Evolutionary conservation across 2,113 vertebrate species (phyloP).

Genomic region (Puma concolor): DNA sequence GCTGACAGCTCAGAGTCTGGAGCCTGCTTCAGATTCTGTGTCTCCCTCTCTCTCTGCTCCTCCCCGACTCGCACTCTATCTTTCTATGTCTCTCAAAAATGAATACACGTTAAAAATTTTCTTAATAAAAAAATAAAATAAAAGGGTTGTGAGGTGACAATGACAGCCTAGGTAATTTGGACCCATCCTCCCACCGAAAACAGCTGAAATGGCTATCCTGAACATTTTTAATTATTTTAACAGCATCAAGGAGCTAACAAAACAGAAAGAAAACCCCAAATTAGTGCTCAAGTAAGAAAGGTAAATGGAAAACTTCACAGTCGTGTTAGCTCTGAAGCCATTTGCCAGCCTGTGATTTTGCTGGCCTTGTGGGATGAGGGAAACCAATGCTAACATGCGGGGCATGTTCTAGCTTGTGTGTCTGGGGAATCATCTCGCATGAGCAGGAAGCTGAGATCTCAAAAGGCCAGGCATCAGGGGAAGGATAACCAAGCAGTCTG

Average conservation of each 20-base stretch:
- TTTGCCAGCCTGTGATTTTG: background rate
- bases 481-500: background rate
- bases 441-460: background rate
- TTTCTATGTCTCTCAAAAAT: too few relatives aligned
- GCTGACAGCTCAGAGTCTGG: too few relatives aligned
- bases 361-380: accelerated
- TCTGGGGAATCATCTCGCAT: background rate
- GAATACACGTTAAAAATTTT: too few relatives aligned
- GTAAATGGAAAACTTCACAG: background rate
- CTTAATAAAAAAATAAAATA: background rate
- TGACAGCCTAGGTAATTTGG: background rate
- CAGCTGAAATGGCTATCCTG: background rate
- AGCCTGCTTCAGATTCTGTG: too few relatives aligned
- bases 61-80: too few relatives aligned
- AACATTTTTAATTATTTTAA: background rate
- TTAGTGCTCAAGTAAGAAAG: background rate
- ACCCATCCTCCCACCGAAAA: background rate
- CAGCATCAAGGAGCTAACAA: background rate
- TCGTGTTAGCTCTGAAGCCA: background rate
- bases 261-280: slow-evolving; percentile 18
- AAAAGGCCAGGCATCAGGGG: background rate
- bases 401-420: background rate
- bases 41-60: too few relatives aligned
- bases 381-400: background rate
- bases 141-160: background rate